phyloP scores from a whole-genome alignment of 1,140 invertebrate species.

The Aphelinus certus region DNA sequence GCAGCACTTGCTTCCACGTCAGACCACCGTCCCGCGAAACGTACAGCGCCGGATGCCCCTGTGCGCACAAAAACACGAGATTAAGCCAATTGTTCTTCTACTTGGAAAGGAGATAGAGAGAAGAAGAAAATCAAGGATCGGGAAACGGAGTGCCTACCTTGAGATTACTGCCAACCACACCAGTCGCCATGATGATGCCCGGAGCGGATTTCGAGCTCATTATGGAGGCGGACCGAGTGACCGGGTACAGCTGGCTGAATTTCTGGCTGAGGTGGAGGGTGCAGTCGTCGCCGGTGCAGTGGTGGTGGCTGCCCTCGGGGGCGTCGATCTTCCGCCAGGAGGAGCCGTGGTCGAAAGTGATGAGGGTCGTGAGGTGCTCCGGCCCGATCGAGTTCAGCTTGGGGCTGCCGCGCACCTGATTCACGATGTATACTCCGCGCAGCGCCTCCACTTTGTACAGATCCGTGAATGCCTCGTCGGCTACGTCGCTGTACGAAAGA shows the following conservation, averaged over 20 bases:
- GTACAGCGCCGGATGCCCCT: slow-evolving; percentile 81
- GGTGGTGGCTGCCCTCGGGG: slow-evolving; percentile 73
- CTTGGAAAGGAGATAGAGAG: too few species aligned
- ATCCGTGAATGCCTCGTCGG: slow-evolving; percentile 87
- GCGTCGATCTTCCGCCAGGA: slow-evolving; percentile 80
- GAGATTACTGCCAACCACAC: slow-evolving; percentile 78
- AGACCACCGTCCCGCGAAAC: slow-evolving; percentile 86
- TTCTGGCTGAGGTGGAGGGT: slow-evolving; percentile 88
- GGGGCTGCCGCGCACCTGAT: slow-evolving; percentile 73
- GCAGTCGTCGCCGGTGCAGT: slow-evolving; percentile 74
- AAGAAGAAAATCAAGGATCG: too few species aligned
- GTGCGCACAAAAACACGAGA: too few species aligned
- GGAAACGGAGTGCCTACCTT: slow-evolving; percentile 60
- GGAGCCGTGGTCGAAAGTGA: slow-evolving; percentile 89
- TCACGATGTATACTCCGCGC: slow-evolving; percentile 89
- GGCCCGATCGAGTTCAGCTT: slow-evolving; percentile 70
- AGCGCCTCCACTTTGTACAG: slow-evolving; percentile 88
- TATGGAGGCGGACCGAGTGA: slow-evolving; percentile 81
- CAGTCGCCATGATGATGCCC: slow-evolving; percentile 88
- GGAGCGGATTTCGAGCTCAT: slow-evolving; percentile 87
- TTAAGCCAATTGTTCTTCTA: too few species aligned
- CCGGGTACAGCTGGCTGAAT: slow-evolving; percentile 84
- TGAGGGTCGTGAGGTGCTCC: slow-evolving; percentile 81
- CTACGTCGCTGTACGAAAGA: slow-evolving; percentile 72
- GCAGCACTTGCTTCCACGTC: slow-evolving; percentile 83